phyloP scores from a whole-genome alignment of 2,888 invertebrate species.

The Rugalucina vietnamica region DNA sequence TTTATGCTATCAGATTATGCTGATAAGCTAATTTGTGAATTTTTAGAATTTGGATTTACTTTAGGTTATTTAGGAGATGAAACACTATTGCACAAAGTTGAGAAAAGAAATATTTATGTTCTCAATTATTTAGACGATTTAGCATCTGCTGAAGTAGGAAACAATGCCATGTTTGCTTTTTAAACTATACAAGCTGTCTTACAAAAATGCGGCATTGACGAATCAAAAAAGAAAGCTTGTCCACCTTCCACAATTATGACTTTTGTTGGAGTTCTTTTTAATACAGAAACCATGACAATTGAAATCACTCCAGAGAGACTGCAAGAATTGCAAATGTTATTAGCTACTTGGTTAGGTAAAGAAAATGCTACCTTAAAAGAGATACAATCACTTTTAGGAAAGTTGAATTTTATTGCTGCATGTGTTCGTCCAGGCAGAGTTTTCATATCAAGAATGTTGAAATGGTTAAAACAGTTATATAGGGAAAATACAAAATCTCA shows the following conservation, averaged over 20 bases:
- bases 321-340: background rate
- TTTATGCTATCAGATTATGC: background rate
- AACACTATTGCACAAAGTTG: too few relatives aligned
- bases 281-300: background rate
- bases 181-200: background rate
- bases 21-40: background rate
- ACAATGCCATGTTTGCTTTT: slow-evolving; percentile 3
- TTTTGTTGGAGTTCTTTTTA: background rate
- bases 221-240: background rate
- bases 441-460: slow-evolving; percentile 13
- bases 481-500: background rate
- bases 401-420: slow-evolving; percentile 11
- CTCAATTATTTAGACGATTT: background rate
- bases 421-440: slow-evolving; percentile 14
- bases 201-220: slow-evolving; percentile 4
- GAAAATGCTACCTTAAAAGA: background rate
- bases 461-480: slow-evolving; percentile 10
- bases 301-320: background rate
- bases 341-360: background rate
- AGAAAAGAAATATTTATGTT: background rate
- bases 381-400: slow-evolving; percentile 22
- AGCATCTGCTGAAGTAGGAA: background rate
- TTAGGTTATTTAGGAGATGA: background rate
- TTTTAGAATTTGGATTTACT: background rate
- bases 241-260: background rate